Conservation (phyloP, 2,888 invertebrate species). For the Drosophila subquinaria region DNA sequence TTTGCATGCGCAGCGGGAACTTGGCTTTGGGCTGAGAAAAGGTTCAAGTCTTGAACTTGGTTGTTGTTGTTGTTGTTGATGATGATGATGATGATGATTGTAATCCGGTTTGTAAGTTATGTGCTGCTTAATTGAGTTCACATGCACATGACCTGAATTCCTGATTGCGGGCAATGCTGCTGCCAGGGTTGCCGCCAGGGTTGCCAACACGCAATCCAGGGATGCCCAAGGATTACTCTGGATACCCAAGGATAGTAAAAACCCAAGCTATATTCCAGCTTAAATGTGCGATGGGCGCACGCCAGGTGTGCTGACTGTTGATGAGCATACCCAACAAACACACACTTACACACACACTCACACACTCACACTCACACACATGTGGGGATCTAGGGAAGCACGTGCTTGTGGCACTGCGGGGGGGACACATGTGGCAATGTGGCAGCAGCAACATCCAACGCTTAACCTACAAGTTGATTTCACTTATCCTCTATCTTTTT, state of each 20-base stretch:
- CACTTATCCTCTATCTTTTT: constrained; percentile 73
- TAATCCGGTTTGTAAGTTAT: constrained; percentile 84
- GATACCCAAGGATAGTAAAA: constrained; percentile 43
- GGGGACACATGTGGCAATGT: constrained; percentile 24
- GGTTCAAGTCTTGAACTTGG: constrained; percentile 53
- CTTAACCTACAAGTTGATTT: constrained; percentile 81
- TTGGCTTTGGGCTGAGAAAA: constrained; percentile 35
- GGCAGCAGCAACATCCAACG: constrained; percentile 10
- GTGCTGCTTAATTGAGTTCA: constrained; percentile 84
- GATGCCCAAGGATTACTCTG: constrained; percentile 22
- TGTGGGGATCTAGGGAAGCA: constrained; percentile 34
- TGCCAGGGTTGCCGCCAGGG: too few relatives aligned
- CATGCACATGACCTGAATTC: constrained; percentile 84
- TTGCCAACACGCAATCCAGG: constrained; percentile 30
- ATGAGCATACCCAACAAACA: constrained; percentile 49
- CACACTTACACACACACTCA: constrained; percentile 18
- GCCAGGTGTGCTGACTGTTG: constrained; percentile 76
- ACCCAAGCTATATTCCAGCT: constrained; percentile 48
- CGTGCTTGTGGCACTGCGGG: constrained; percentile 54
- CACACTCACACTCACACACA: too few relatives aligned
- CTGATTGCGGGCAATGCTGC: constrained; percentile 63
- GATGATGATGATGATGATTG: constrained; percentile 76
- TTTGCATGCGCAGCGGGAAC: constrained; percentile 69
- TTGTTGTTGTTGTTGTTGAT: constrained; percentile 56
- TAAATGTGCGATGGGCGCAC: constrained; percentile 42